Base-by-base conservation (phyloP, 2,113 vertebrate species). In the Puffinus mauretanicus region DNA sequence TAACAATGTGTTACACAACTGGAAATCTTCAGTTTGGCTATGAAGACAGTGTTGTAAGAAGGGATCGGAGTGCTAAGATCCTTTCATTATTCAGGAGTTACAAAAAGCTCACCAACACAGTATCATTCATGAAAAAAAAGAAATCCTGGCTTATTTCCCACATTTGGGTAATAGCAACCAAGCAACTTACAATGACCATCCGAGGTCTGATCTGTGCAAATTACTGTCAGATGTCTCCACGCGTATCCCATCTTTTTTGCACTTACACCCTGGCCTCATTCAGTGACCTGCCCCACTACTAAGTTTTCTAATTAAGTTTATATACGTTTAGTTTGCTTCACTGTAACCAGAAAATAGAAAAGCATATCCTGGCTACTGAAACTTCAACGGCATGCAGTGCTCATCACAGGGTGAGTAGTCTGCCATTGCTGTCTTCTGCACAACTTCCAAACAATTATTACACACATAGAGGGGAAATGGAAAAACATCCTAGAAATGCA, bases 361-460 rank as follows among this genome's bases (percentile, higher is more conserved):
- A 67, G 24, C n/a, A 27, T 2, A 4, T 55, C 29, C 26, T n/a
- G 54, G 24, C 27, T 47, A 30, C 16, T 10, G 26, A 34, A 54
- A 9, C 36, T 54, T 22, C 25, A 46, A 6, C 3, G 8, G 25
- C 14, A 13, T 1, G 7, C 30, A 13, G 55, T 11, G 49, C 30
- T 46, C 10, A 15, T 16, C n/a, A 12, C 30, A 66, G 7, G 22
- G 20, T 3, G 25, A 40, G 21, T 0, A 2, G 7, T 6, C 16
- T 73, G 54, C 44, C 47, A 19, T 2, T 29, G 47, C 38, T 22
- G 6, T 16, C 54, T 22, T 8, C 2, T 2, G 9, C 36, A 20
- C 12, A 7, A n/a, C 51, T 60, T 34, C 34, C 80, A 85, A 51
- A 27, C 32, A 49, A 7, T 16, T 9, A 6, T 11, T 36, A 32